A percentile compares a stretch with the other conserved stretches of the same genome.
Evolutionary conservation across 2,888 invertebrate genomes (phyloP).

Genomic region (Brachypalpus laphriformis): DNA sequence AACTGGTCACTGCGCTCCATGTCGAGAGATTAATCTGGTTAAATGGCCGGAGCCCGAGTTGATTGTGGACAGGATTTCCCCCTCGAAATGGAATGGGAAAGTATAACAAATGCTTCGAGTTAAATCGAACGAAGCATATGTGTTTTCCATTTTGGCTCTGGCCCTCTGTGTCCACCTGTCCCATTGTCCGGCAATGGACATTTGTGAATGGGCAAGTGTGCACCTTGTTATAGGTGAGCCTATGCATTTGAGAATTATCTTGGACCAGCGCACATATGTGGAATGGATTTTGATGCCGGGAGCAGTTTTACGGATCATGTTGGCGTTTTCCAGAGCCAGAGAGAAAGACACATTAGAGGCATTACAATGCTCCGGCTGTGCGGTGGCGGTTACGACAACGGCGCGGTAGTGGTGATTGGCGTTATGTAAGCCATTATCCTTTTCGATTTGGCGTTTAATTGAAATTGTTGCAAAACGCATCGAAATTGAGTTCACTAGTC

Average conservation of each 20-base stretch:
- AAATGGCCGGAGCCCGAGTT: conserved; percentile 29
- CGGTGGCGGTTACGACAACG: conserved; percentile 14
- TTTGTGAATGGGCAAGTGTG: conserved; percentile 64
- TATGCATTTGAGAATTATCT: conserved; percentile 61
- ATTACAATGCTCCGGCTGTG: conserved; percentile 43
- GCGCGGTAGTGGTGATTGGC: conserved; percentile 57
- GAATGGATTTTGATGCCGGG: conserved; percentile 66
- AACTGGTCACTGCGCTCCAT: conserved; percentile 53
- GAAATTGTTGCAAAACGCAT: conserved; percentile 70
- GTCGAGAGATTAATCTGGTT: conserved; percentile 62
- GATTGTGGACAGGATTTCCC: conserved; percentile 65
- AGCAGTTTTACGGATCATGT: conserved; percentile 57
- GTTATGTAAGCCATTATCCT: conserved; percentile 73
- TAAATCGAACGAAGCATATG: conserved; percentile 3
- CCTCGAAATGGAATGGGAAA: conserved; percentile 66
- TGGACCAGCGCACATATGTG: conserved; percentile 34
- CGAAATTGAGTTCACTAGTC: conserved; percentile 68
- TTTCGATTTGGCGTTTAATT: conserved; percentile 66
- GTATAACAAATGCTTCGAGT: conserved; percentile 51
- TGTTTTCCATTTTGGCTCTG: conserved; percentile 45
- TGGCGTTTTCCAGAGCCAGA: conserved; percentile 44
- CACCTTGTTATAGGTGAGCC: conserved; percentile 38
- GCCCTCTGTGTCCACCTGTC: conserved; percentile 32
- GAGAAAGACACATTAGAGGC: conserved; percentile 27
- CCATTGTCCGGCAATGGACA: conserved; percentile 30